Evolutionary conservation across 2,888 invertebrate species (phyloP), one percentile per base, ranked within the genome.

Genomic region (Coleophora flavipennella): DNA sequence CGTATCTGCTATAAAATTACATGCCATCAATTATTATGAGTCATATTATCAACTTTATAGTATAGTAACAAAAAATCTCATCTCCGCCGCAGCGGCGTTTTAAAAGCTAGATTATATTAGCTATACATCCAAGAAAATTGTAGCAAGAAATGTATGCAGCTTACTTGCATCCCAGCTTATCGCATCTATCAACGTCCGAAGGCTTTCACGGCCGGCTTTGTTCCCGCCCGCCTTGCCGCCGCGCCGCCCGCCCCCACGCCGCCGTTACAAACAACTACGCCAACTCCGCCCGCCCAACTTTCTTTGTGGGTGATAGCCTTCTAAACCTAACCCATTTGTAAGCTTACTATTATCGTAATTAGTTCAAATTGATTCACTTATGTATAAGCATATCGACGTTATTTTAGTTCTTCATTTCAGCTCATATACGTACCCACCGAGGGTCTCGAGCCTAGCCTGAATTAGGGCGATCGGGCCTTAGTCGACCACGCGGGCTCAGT

Each of bases 81-180:
- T 20, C 20, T 20, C 20, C 20, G 20, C 20, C 20, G 20, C 20
- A 20, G 6, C 20, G 3, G 20, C 20, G 20, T 3, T 33, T 28
- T 25, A 12, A 50, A 43, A 44, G 38, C 31, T n/a, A 11, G 32
- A 12, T 13, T 57, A 61, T 63, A 72, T 68, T 65, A n/a, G n/a
- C n/a, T n/a, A n/a, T n/a, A 70, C 59, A 58, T 46, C 50, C 50
- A 48, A 59, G 59, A 55, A 73, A 71, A 72, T 62, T 72, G 66
- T 61, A 64, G 68, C 71, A 76, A 78, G 80, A 80, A 79, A 78
- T 78, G 79, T 73, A 80, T 80, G 81, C 81, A 79, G 78, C 76
- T 80, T 74, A 72, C 80, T 80, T 81, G 81, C 80, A 81, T 80
- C 80, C 74, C 60, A 81, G 83, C 80, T 81, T 81, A 80, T 80